Evolutionary conservation across 2,888 invertebrate genomes (phyloP).

Genomic region (Ditula angustiorana): DNA sequence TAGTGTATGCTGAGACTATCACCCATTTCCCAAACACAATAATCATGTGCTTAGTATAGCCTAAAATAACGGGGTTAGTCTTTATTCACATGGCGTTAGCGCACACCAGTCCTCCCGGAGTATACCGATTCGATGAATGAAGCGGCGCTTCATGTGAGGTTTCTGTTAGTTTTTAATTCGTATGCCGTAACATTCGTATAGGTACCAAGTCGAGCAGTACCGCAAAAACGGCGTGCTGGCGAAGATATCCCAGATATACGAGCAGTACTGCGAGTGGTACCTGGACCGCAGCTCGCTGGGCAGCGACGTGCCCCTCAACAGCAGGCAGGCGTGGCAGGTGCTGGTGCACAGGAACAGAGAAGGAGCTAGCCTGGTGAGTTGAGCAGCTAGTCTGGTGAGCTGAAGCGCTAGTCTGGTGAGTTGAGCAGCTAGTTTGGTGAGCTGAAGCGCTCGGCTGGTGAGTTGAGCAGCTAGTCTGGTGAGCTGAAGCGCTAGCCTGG

Average conservation of each 20-base stretch:
- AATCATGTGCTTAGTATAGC: too few relatives aligned
- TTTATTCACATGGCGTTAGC: too few relatives aligned
- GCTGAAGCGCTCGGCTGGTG: too few relatives aligned
- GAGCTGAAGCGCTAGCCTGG: too few relatives aligned
- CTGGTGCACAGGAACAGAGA: slow-evolving; percentile 81
- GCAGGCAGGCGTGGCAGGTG: slow-evolving; percentile 90
- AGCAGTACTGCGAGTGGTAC: slow-evolving; percentile 88
- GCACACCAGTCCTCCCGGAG: too few relatives aligned
- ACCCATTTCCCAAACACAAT: too few relatives aligned
- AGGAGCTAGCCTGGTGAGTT: slow-evolving; percentile 84
- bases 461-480: too few relatives aligned
- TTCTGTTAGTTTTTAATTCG: neutral
- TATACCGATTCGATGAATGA: too few relatives aligned
- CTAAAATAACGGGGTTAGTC: too few relatives aligned
- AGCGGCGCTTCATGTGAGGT: too few relatives aligned
- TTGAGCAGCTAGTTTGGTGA: neutral
- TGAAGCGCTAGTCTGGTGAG: too few relatives aligned
- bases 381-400: neutral
- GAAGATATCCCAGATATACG: slow-evolving; percentile 87
- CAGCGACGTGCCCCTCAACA: slow-evolving; percentile 74
- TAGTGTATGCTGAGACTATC: too few relatives aligned
- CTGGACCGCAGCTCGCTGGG: slow-evolving; percentile 65
- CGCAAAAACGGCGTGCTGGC: slow-evolving; percentile 87
- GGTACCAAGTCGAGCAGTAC: slow-evolving; percentile 88
- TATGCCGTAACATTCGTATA: slow-evolving; percentile 44